phyloP scores from a whole-genome alignment of 2,797 vertebrate species.

The Enteromius mattozi region DNA sequence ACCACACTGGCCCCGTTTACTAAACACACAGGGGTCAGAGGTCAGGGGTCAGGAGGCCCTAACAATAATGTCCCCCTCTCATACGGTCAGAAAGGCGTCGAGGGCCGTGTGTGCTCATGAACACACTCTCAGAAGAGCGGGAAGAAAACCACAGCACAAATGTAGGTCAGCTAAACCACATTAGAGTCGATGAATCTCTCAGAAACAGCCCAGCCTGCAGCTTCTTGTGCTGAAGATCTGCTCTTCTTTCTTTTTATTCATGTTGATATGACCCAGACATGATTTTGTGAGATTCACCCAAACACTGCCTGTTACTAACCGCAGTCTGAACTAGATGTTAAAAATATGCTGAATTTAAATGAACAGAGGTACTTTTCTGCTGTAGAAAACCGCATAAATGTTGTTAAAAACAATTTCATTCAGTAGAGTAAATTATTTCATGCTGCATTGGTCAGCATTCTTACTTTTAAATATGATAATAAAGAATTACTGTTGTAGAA shows the following conservation, averaged over 20 bases:
- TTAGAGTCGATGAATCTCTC: conserved; percentile 66
- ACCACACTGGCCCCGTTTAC: conserved; percentile 75
- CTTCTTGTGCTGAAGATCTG: neutral
- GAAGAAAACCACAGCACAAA: conserved; percentile 64
- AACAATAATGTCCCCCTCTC: conserved; percentile 70
- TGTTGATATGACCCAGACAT: neutral
- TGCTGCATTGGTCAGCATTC: neutral
- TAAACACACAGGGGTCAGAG: conserved; percentile 66
- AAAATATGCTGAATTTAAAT: neutral
- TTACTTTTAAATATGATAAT: neutral
- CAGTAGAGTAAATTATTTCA: neutral
- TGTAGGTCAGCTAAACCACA: conserved; percentile 79
- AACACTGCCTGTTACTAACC: neutral
- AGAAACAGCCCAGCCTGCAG: conserved; percentile 43
- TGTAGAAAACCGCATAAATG: neutral
- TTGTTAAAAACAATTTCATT: neutral
- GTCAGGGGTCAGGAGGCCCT: conserved; percentile 70
- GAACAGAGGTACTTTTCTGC: neutral
- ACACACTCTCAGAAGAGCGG: neutral
- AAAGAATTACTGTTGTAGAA: too few relatives aligned
- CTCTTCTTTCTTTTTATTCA: neutral
- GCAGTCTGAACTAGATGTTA: neutral
- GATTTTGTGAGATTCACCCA: neutral
- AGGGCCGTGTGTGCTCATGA: neutral
- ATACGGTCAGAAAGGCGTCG: conserved; percentile 53